Evolutionary conservation across 2,888 invertebrate genomes (phyloP), one percentile per base, ranked within the genome.

Genomic region (Sicus ferrugineus): DNA sequence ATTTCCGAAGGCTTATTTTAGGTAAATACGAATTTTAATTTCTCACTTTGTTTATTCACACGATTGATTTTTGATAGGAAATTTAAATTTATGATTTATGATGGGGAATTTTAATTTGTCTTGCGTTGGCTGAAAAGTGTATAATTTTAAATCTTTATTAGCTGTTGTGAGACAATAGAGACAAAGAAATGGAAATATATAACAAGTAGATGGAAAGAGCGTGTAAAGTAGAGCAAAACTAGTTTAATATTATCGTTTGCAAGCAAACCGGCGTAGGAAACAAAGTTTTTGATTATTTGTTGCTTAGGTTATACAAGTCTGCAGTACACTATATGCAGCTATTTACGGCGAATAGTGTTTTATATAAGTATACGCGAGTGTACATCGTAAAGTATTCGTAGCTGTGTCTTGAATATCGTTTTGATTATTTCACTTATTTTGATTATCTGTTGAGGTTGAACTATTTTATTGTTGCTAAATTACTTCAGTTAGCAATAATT

Each of bases 321-420:
- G 69, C 72, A 68, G 64, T 69, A 67, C 38, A 63, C 46, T 70
- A 69, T 70, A 73, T 70, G 42, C 54, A 67, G 64, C 48, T 58
- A 63, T 59, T 50, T 65, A 64, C 58, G n/a, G n/a, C n/a, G n/a
- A n/a, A 54, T 62, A 61, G 52, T 46, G 56, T 56, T 63, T 30
- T 68, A 66, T 70, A 50, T 70, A 58, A 48, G 1, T 21, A 16
- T 50, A 42, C 59, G 58, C 66, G 16, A 66, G 26, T 26, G 34
- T 30, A 31, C 21, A 42, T 38, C 19, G 23, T 21, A 3, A 16
- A 14, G 38, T 23, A n/a, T 34, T 21, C 38, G n/a, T 56, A 42
- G 34, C 6, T 38, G 34, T 61, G 26, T 56, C n/a, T 42, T 42
- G n/a, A 16, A n/a, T 65, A 14, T 65, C 14, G 19, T 48, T 9